Conservation (phyloP, 1,140 invertebrate genomes). For the Procambarus clarkii region DNA sequence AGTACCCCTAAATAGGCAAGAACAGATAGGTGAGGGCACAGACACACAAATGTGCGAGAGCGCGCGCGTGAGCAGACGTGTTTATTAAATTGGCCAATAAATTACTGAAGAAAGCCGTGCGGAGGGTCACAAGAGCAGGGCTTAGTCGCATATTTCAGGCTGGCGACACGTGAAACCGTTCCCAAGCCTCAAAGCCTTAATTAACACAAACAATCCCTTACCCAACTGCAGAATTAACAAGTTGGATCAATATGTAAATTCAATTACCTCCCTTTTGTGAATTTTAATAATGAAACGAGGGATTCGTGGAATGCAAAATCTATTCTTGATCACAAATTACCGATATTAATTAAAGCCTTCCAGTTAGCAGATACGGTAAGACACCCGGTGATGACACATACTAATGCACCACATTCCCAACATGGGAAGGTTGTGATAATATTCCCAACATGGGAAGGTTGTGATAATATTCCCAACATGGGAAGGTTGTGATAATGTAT, state of each 20-base stretch:
- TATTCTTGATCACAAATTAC: constrained; percentile 5
- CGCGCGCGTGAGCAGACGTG: too few species aligned
- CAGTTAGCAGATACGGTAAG: neutral
- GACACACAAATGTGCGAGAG: too few species aligned
- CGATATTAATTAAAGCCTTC: neutral
- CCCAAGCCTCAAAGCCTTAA: constrained; percentile 1
- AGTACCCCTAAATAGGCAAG: neutral
- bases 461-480: neutral
- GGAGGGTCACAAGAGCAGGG: neutral
- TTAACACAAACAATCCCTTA: constrained; percentile 1
- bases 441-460: neutral
- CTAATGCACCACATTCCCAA: neutral
- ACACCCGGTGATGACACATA: neutral
- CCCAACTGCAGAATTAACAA: neutral
- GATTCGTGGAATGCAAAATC: constrained; percentile 31
- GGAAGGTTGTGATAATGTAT: neutral
- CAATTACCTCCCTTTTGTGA: constrained; percentile 21
- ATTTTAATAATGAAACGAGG: constrained; percentile 23
- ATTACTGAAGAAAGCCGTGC: too few species aligned
- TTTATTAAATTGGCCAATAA: too few species aligned
- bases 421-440: neutral
- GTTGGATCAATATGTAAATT: constrained; percentile 32
- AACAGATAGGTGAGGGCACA: too few species aligned
- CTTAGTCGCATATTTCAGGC: neutral
- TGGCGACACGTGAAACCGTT: too few species aligned